Percentiles rank a stretch among this genome's conserved stretches.
These are phyloP conservation scores for Heterodera schachtii DNA, from an alignment of 1,140 invertebrate genomes.

Conservation along the genomic window DNA sequence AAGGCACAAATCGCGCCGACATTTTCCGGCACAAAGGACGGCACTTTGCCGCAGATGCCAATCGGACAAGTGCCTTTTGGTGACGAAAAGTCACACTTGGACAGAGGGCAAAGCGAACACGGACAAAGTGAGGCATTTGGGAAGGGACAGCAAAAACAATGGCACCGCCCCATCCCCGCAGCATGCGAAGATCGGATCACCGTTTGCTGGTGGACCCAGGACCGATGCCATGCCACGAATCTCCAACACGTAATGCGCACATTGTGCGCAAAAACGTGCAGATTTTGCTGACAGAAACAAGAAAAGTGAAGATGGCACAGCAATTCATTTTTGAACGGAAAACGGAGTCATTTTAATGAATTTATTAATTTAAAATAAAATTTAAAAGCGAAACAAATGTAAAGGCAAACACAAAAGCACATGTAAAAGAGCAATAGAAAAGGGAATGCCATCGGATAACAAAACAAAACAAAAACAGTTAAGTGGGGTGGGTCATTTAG, in stretches of 20 bases:
- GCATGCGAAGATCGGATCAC: constrained; percentile 62
- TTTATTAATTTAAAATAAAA: background rate
- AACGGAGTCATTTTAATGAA: background rate
- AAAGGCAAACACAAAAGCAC: too few species aligned
- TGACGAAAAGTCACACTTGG: background rate
- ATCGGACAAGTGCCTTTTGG: background rate
- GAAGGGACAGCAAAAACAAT: constrained; percentile 6
- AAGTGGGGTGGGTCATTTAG: background rate
- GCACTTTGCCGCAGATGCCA: background rate
- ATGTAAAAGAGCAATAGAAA: too few species aligned
- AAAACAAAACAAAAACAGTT: background rate
- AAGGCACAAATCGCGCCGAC: constrained; percentile 54
- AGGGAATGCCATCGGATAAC: too few species aligned
- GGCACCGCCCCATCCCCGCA: background rate
- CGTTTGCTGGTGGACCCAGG: constrained; percentile 66
- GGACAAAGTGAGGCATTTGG: constrained; percentile 17
- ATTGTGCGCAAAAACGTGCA: constrained; percentile 60
- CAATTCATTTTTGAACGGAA: too few species aligned
- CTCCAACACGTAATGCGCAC: constrained; percentile 62
- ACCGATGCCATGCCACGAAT: constrained; percentile 60
- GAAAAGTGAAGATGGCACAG: too few species aligned
- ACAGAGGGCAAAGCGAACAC: background rate
- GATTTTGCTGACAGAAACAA: constrained; percentile 49
- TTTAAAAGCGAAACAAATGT: too few species aligned
- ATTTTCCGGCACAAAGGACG: constrained; percentile 37